Conservation (phyloP, 2,888 invertebrate genomes). For the Lagria hirta region DNA sequence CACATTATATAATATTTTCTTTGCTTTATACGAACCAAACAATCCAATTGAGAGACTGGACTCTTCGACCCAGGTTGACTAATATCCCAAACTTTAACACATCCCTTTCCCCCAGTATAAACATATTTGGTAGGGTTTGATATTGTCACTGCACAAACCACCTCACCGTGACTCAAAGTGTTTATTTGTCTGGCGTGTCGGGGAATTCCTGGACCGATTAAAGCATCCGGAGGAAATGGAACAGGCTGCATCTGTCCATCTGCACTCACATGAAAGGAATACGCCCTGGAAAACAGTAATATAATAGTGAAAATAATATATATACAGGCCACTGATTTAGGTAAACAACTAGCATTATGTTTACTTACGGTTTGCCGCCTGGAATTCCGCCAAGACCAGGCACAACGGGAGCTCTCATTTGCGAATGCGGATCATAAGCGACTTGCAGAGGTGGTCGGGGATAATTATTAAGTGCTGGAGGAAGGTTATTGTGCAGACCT, state of each 20-base stretch:
- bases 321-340: not conserved
- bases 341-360: conserved; percentile 2
- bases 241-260: conserved; percentile 90
- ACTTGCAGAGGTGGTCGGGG: conserved; percentile 67
- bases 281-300: conserved; percentile 66
- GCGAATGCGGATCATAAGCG: conserved; percentile 67
- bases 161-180: conserved; percentile 94
- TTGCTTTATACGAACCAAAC: conserved; percentile 79
- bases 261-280: conserved; percentile 90
- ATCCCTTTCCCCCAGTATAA: conserved; percentile 95
- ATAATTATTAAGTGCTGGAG: conserved; percentile 66
- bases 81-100: conserved; percentile 98
- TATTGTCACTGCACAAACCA: conserved; percentile 96
- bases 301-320: conserved; percentile 2
- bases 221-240: conserved; percentile 91
- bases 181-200: conserved; percentile 90
- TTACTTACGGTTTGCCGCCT: conserved; percentile 85
- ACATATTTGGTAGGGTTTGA: conserved; percentile 91
- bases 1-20: not conserved
- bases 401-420: conserved; percentile 66
- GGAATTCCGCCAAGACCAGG: conserved; percentile 70
- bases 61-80: conserved; percentile 83
- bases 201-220: conserved; percentile 91
- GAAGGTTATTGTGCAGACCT: conserved; percentile 64
- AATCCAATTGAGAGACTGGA: conserved; percentile 89